These are phyloP conservation scores for Neolamprologus toae DNA, from an alignment of 2,113 vertebrate genomes.

Conservation along the genomic window DNA sequence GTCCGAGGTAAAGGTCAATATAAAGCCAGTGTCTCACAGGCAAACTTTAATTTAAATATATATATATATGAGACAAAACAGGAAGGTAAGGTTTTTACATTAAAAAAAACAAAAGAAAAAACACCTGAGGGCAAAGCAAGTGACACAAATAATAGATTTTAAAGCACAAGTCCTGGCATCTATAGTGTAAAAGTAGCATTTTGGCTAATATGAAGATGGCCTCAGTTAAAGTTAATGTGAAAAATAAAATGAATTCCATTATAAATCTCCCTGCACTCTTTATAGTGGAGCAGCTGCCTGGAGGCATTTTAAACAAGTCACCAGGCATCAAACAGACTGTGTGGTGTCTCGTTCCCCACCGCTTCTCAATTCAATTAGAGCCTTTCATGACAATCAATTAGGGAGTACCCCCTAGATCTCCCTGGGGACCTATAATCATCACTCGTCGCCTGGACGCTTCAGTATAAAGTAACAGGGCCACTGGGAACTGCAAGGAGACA, in stretches of 20 bases:
- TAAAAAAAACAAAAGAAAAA: neutral
- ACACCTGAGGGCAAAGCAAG: accelerated
- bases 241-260: neutral
- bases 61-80: neutral
- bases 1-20: neutral
- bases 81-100: neutral
- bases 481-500: neutral
- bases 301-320: neutral
- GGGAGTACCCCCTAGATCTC: conserved; percentile 49
- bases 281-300: neutral
- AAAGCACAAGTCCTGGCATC: neutral
- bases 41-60: neutral
- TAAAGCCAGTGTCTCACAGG: neutral
- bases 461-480: neutral
- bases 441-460: conserved; percentile 34
- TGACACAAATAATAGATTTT: neutral
- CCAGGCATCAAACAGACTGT: neutral
- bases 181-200: neutral
- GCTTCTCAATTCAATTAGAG: conserved; percentile 52
- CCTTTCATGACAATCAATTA: conserved; percentile 64
- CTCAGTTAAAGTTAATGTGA: neutral
- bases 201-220: neutral
- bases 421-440: conserved; percentile 68
- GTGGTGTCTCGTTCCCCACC: conserved; percentile 5
- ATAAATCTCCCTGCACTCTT: neutral